Evolutionary conservation across 2,113 vertebrate genomes (phyloP), one percentile per base, ranked within the genome.

Genomic region (Ageneiosus marmoratus): DNA sequence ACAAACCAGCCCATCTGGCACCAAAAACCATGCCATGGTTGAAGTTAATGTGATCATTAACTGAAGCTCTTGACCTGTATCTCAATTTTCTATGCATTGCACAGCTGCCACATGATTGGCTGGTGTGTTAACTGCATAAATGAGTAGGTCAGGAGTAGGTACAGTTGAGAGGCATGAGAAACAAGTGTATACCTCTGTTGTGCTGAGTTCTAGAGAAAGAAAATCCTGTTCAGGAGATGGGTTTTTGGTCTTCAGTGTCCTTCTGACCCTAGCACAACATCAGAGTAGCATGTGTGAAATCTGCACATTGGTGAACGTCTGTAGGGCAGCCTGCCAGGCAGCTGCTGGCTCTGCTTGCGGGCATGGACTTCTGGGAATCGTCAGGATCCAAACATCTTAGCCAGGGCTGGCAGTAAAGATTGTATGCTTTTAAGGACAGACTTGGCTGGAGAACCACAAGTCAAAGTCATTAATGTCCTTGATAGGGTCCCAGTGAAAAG

Each of bases 291-390:
- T 82, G 74, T 83, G 77, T 83, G 80, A 85, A 80, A 76, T 77
- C 77, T 90, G 89, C 56, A 84, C 89, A 86, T 78, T 85, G 79
- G 86, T 91, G 89, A 92, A 90, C 90, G 89, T 89, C 90, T 79
- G 81, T 86, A 90, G 89, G 87, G 85, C 73, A 77, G 88, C 79
- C 85, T 88, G 87, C 88, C 89, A 85, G 84, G 86, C 90, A 86
- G 89, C 90, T 90, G 88, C 90, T 90, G 92, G 91, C 91, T 83
- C 73, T 46, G 82, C 65, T 84, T 27, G 72, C 77, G 83, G 90
- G 89, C 89, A 84, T 87, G 87, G 90, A 86, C 90, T 92, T 90
- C 87, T 88, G 92, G 89, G 91, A 92, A 90, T 89, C 72, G 87
- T 88, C 84, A 81, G 82, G 81, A 85, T 77, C 77, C 85, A 79